Percentiles rank a stretch among this genome's conserved stretches.
These are phyloP conservation scores for Blomia tropicalis DNA, from an alignment of 2,888 invertebrate genomes.

Conservation along the genomic window DNA sequence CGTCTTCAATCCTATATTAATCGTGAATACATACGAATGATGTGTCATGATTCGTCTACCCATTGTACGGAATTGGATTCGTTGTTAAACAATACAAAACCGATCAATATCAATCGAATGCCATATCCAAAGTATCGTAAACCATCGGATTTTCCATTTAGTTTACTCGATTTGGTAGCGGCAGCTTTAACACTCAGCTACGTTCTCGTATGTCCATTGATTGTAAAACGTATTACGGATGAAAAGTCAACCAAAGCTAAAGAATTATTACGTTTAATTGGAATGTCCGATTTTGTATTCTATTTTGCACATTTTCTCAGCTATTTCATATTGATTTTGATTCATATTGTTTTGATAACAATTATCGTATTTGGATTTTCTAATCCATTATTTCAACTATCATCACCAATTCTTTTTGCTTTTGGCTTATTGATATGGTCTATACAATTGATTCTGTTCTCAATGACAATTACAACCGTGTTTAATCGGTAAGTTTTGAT, in stretches of 20 bases:
- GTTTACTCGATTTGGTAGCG: too few relatives aligned
- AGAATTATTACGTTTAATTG: conserved; percentile 30
- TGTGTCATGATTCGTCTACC: too few relatives aligned
- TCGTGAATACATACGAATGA: too few relatives aligned
- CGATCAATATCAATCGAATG: too few relatives aligned
- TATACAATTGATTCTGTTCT: conserved; percentile 24
- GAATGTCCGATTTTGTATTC: conserved; percentile 28
- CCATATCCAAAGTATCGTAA: background rate
- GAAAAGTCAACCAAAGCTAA: conserved; percentile 28
- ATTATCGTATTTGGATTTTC: too few relatives aligned
- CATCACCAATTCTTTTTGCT: conserved; percentile 20
- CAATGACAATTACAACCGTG: conserved; percentile 26
- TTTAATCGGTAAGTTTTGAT: too few relatives aligned
- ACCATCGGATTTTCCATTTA: too few relatives aligned
- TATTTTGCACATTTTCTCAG: conserved; percentile 28
- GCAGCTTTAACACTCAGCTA: conserved; percentile 25
- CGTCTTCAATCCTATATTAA: too few relatives aligned
- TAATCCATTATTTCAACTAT: too few relatives aligned
- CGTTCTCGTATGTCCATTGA: conserved; percentile 24
- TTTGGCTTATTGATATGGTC: conserved; percentile 23
- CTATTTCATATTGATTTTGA: conserved; percentile 25
- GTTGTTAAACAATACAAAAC: too few relatives aligned
- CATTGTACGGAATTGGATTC: too few relatives aligned
- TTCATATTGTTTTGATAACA: conserved; percentile 24
- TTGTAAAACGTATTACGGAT: conserved; percentile 27